A percentile compares a stretch with the other conserved stretches of the same genome.
These are phyloP conservation scores for Chymomyza fuscimana DNA, from an alignment of 2,888 invertebrate genomes.

Conservation along the genomic window DNA sequence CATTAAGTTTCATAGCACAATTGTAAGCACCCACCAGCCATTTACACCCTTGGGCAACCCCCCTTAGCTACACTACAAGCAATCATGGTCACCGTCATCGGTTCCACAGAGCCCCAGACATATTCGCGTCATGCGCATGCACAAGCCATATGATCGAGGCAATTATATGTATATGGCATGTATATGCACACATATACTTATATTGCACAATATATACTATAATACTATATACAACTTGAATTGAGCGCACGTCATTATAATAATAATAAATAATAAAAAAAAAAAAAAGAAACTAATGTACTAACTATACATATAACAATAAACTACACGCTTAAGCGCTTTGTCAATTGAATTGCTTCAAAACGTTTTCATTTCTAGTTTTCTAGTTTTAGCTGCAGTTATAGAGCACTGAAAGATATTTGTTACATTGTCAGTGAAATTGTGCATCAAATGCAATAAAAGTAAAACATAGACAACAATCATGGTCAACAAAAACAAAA, in stretches of 20 bases:
- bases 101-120: background rate
- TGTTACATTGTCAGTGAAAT: conserved; percentile 53
- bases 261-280: conserved; percentile 22
- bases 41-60: background rate
- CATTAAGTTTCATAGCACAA: conserved; percentile 4
- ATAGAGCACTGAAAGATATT: conserved; percentile 26
- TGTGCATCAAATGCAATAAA: conserved; percentile 32
- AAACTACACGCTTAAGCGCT: conserved; percentile 12
- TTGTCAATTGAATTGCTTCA: conserved; percentile 47
- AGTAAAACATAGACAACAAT: conserved; percentile 19
- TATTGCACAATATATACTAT: background rate
- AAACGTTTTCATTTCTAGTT: conserved; percentile 51
- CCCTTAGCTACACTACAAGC: background rate
- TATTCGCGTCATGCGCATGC: conserved; percentile 47
- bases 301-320: background rate
- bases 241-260: conserved; percentile 62
- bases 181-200: conserved; percentile 10
- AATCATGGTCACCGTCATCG: background rate
- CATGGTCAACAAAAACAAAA: conserved; percentile 35
- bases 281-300: background rate
- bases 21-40: background rate
- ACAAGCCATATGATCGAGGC: conserved; percentile 64
- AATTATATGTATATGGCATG: conserved; percentile 53
- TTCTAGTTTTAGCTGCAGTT: background rate
- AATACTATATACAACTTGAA: conserved; percentile 47